These are phyloP conservation scores for Hypena proboscidalis DNA, from an alignment of 2,888 invertebrate genomes.

Conservation along the genomic window DNA sequence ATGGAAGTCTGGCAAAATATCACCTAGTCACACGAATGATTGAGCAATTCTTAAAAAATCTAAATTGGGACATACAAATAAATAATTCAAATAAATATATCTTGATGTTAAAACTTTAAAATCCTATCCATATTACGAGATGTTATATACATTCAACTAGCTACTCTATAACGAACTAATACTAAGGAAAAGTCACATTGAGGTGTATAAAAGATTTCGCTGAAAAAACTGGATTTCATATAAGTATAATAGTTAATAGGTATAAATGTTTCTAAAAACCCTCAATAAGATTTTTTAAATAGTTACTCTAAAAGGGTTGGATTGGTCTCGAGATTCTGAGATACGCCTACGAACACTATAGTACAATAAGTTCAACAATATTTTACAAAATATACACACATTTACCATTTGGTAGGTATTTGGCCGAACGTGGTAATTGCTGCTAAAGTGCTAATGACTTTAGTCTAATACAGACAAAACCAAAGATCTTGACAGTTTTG, in stretches of 20 bases:
- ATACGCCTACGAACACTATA: slow-evolving; percentile 68
- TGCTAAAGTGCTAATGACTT: slow-evolving; percentile 32
- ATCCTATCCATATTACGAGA: slow-evolving; percentile 47
- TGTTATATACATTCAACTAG: slow-evolving; percentile 52
- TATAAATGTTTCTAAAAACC: slow-evolving; percentile 80
- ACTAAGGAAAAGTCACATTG: slow-evolving; percentile 73
- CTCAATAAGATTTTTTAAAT: slow-evolving; percentile 64
- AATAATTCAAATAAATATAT: slow-evolving; percentile 44
- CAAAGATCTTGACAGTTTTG: too few species aligned
- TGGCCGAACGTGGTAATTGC: slow-evolving; percentile 45
- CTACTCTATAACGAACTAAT: slow-evolving; percentile 66
- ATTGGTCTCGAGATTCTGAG: slow-evolving; percentile 82
- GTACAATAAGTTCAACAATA: slow-evolving; percentile 72
- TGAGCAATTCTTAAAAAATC: slow-evolving; percentile 72
- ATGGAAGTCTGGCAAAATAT: slow-evolving; percentile 56
- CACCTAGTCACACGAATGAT: slow-evolving; percentile 61
- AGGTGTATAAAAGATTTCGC: slow-evolving; percentile 77
- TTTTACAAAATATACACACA: slow-evolving; percentile 78
- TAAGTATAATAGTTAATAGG: slow-evolving; percentile 66
- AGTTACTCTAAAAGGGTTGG: slow-evolving; percentile 76
- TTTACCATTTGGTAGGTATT: slow-evolving; percentile 46
- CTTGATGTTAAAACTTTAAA: slow-evolving; percentile 42
- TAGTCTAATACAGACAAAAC: too few species aligned
- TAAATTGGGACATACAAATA: slow-evolving; percentile 56
- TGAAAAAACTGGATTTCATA: slow-evolving; percentile 73